Conservation (phyloP, 2,113 vertebrate genomes). For the Colinus virginianus region DNA sequence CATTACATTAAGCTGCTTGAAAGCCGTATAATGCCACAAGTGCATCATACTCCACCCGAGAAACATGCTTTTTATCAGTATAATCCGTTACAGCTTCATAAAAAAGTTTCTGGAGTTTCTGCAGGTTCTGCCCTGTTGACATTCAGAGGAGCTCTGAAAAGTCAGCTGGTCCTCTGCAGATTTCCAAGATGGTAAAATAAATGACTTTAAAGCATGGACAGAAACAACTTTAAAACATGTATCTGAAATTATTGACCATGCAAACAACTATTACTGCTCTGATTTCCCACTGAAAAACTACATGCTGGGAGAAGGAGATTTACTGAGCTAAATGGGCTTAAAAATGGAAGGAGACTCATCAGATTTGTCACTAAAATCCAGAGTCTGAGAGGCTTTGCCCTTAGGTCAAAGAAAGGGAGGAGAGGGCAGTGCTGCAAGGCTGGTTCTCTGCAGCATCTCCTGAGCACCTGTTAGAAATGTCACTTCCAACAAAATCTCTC, state of each 20-base stretch:
- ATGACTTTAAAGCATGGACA: not conserved
- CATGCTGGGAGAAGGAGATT: not conserved
- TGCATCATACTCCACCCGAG: not conserved
- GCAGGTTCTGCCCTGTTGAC: not conserved
- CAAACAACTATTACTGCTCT: not conserved
- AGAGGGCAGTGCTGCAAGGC: not conserved
- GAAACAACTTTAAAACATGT: not conserved
- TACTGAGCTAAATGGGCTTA: not conserved
- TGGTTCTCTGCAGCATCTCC: not conserved
- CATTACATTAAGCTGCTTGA: conserved; percentile 13
- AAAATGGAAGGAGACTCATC: not conserved
- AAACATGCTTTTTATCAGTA: not conserved
- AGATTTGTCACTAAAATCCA: not conserved
- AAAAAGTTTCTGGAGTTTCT: not conserved
- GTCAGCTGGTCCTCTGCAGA: not conserved
- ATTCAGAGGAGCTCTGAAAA: not conserved
- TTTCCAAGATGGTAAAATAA: not conserved
- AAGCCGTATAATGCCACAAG: conserved; percentile 32
- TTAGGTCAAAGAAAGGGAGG: not conserved
- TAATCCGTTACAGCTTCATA: not conserved
- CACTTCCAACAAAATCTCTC: not conserved
- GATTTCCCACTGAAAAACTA: not conserved
- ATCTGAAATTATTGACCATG: not conserved
- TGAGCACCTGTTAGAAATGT: not conserved
- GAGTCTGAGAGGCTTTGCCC: not conserved